phyloP scores from a whole-genome alignment of 1,140 invertebrate species.

The Mycetomoellerius zeteki region DNA sequence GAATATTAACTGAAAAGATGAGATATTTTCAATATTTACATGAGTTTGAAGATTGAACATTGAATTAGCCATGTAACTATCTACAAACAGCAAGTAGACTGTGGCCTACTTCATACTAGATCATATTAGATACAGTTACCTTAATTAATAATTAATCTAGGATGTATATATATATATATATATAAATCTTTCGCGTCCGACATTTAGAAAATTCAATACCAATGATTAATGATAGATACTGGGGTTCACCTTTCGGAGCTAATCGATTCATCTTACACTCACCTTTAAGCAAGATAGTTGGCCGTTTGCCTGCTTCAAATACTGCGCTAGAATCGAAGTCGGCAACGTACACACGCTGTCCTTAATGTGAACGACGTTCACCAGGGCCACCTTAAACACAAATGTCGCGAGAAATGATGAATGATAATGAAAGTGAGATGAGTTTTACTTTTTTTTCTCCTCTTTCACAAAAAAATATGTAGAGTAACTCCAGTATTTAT shows the following conservation, averaged over 20 bases:
- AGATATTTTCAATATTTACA: too few species aligned
- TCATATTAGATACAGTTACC: too few species aligned
- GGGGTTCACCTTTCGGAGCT: neutral
- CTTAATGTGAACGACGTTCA: slow-evolving; percentile 93
- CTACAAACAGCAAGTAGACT: too few species aligned
- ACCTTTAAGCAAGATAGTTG: slow-evolving; percentile 94
- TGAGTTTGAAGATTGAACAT: too few species aligned
- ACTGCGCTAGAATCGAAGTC: slow-evolving; percentile 93
- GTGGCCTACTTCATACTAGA: too few species aligned
- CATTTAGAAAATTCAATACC: neutral
- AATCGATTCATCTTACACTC: slow-evolving; percentile 66
- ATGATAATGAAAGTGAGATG: neutral
- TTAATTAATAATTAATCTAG: too few species aligned
- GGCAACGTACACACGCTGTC: slow-evolving; percentile 92
- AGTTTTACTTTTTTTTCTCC: neutral
- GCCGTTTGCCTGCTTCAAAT: slow-evolving; percentile 93
- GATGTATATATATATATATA: too few species aligned
- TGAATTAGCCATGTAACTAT: too few species aligned
- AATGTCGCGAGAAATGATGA: slow-evolving; percentile 4
- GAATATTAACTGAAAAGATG: too few species aligned
- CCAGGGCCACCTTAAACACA: slow-evolving; percentile 89
- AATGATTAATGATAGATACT: neutral
- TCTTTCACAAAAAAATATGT: neutral
- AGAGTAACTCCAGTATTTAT: too few species aligned
- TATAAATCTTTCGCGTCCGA: neutral